phyloP scores from a whole-genome alignment of 2,888 invertebrate species.

The Gibbula magus region DNA sequence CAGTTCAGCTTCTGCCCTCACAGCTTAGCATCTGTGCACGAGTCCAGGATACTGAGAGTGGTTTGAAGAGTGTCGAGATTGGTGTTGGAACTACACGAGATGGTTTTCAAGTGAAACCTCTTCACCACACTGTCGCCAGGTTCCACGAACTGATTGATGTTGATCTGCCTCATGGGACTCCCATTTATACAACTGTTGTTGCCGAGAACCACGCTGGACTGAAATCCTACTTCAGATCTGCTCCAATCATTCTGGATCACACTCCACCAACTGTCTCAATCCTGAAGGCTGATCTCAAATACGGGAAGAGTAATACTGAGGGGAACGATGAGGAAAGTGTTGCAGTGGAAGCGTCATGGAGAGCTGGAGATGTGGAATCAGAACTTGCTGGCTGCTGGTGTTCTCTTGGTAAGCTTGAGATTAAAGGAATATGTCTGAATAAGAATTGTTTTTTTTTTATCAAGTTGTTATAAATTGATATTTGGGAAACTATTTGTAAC shows the following conservation, averaged over 20 bases:
- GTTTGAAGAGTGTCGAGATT: neutral
- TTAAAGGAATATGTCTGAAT: too few relatives aligned
- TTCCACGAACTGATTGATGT: neutral
- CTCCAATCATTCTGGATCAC: neutral
- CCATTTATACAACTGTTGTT: neutral
- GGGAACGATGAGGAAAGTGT: neutral
- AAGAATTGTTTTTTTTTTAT: too few relatives aligned
- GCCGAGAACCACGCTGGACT: conserved; percentile 18
- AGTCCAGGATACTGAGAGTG: neutral
- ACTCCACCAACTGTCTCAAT: conserved; percentile 5
- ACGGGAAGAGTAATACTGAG: neutral
- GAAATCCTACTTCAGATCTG: neutral
- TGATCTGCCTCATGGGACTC: conserved; percentile 24
- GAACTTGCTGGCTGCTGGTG: neutral
- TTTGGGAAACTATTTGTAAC: too few relatives aligned
- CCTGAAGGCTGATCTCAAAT: neutral
- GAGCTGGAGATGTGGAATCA: neutral
- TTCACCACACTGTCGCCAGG: neutral
- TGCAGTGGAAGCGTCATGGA: neutral
- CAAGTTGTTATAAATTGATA: too few relatives aligned
- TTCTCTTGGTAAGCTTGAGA: neutral
- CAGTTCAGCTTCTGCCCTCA: neutral
- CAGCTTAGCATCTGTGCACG: neutral
- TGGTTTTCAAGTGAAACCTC: conserved; percentile 6
- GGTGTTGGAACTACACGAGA: conserved; percentile 19